phyloP scores from a whole-genome alignment of 2,888 invertebrate genomes.

The Ichneumon xanthorius region DNA sequence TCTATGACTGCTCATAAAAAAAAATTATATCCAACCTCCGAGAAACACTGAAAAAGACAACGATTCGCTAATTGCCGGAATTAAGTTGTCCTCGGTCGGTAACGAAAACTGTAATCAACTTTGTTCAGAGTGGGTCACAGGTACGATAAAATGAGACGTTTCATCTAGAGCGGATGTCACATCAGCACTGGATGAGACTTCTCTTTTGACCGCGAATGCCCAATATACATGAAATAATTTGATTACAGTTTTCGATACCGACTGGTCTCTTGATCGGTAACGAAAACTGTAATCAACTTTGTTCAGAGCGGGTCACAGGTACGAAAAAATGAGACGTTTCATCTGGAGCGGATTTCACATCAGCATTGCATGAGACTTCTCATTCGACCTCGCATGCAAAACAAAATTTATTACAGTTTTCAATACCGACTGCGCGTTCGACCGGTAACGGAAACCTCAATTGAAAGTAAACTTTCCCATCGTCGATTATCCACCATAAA shows the following conservation, averaged over 20 bases:
- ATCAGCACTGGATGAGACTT: no score
- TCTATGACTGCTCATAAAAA: neutral
- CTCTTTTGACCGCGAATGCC: neutral
- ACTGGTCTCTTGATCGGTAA: neutral
- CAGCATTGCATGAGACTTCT: no score
- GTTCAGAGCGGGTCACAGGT: neutral
- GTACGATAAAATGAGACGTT: neutral
- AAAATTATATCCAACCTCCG: neutral
- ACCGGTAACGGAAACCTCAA: no score
- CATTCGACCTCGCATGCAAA: neutral
- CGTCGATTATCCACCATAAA: neutral
- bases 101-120: no score
- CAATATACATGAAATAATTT: neutral
- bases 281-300: no score
- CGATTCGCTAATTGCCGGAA: conserved; percentile 58
- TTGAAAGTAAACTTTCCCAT: no score
- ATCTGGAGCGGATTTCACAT: no score
- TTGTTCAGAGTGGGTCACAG: neutral
- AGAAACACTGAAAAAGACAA: conserved; percentile 32
- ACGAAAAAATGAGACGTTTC: neutral
- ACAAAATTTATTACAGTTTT: neutral
- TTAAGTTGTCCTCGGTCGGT: conserved; percentile 45
- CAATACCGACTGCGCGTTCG: no score
- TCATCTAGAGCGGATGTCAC: no score
- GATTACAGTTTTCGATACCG: no score